A percentile compares a stretch with the other conserved stretches of the same genome.
These are phyloP conservation scores for Drosophila tanythrix DNA, from an alignment of 2,888 invertebrate genomes.

Conservation along the genomic window DNA sequence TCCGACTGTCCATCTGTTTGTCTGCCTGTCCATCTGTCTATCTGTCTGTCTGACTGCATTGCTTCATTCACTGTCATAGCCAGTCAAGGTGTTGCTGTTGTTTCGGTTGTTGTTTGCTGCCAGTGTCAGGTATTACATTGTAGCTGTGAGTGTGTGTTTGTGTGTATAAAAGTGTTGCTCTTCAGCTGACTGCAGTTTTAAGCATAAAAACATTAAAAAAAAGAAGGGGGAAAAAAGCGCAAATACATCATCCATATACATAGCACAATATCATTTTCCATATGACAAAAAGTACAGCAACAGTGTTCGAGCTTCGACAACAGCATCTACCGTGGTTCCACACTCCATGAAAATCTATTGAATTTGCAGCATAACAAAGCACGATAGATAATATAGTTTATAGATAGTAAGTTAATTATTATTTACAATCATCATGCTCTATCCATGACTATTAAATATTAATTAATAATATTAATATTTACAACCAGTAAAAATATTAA, in stretches of 20 bases:
- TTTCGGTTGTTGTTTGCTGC: conserved; percentile 22
- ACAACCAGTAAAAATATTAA: neutral
- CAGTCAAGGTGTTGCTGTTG: conserved; percentile 32
- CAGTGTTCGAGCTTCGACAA: conserved; percentile 27
- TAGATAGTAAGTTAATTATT: neutral
- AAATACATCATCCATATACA: conserved; percentile 80
- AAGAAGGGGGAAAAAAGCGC: conserved; percentile 47
- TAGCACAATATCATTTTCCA: conserved; percentile 73
- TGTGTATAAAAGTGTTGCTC: conserved; percentile 51
- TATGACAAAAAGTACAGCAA: conserved; percentile 74
- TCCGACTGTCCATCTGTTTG: conserved; percentile 13
- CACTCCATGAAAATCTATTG: neutral
- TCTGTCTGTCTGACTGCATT: conserved; percentile 36
- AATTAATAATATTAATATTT: no score
- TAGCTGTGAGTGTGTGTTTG: conserved; percentile 32
- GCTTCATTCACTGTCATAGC: conserved; percentile 58
- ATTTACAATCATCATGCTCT: neutral
- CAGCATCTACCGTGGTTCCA: conserved; percentile 42
- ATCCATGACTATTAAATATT: neutral
- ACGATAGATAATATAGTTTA: accelerated
- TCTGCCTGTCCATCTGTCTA: conserved; percentile 19
- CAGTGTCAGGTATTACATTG: conserved; percentile 52
- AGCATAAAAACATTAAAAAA: conserved; percentile 75
- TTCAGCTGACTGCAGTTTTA: conserved; percentile 64
- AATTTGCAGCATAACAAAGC: neutral